phyloP scores from a whole-genome alignment of 2,797 vertebrate species.

The Kryptopterus vitreolus region DNA sequence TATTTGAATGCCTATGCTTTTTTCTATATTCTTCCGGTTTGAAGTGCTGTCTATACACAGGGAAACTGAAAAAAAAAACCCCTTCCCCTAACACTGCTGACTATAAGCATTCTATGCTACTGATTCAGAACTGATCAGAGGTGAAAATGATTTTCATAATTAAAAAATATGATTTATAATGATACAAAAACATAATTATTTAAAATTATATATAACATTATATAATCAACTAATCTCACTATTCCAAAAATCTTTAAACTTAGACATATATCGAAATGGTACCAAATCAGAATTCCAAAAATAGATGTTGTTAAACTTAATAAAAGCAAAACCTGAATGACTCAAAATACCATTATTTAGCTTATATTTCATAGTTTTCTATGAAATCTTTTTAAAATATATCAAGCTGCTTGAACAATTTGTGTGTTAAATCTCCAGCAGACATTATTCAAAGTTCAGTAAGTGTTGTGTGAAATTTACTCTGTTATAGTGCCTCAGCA shows the following conservation, averaged over 20 bases:
- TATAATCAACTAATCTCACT: neutral
- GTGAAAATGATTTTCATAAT: neutral
- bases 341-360: neutral
- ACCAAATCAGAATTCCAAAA: neutral
- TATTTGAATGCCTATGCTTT: neutral
- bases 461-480: too few species aligned
- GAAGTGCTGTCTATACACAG: neutral
- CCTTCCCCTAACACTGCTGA: neutral
- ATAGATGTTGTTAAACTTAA: neutral
- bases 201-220: too few species aligned
- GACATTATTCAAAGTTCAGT: neutral
- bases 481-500: neutral
- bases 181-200: too few species aligned
- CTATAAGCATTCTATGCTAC: neutral
- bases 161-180: neutral
- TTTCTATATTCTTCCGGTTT: neutral
- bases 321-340: neutral
- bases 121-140: neutral
- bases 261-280: neutral
- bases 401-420: neutral
- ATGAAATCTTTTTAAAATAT: neutral
- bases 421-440: neutral
- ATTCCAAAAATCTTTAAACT: neutral
- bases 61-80: neutral
- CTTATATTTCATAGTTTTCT: neutral